Base-by-base conservation (phyloP, 2,797 vertebrate genomes). In the Hydrolagus colliei region DNA sequence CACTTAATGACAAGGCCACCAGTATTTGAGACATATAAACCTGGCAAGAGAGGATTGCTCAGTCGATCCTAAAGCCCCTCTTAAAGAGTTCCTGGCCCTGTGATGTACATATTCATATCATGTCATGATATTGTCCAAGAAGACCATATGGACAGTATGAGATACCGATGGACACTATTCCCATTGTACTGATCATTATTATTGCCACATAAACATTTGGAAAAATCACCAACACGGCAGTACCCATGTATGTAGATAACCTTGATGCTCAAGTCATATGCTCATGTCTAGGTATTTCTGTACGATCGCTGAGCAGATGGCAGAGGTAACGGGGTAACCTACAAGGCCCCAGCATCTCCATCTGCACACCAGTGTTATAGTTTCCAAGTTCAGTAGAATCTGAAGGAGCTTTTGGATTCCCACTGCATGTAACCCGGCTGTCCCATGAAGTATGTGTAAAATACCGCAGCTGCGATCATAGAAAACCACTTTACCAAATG, bases 401-500 rank as follows among this genome's bases (percentile, higher is more conserved):
- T 0, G 92, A 92, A 86, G 95, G 89, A 12, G 94, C 97, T 97
- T 99, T 95, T 2, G 97, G 97, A 86, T 97, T 90, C 0, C 98
- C 98, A 1, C 93, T 59, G 62, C 94, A 99, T 91, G 99, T 97
- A 89, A 98, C 97, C 27, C 1, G 27, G 27, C 90, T 98, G 98
- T 4, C 98, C 98, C 97, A 99, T 99, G 92, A 99, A 99, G 91
- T 99, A 97, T 0, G 98, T 99, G 86, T 98, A 99, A 93, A 99
- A 99, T 63, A 99, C 96, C 0, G 95, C 96, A 91, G 97, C 93
- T 0, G 97, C 95, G 52, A 98, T 97, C 89, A 97, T 95, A 0
- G 98, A 96, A 89, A 99, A 98, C 98, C 98, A 99, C 0, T 97
- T 99, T 86, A 99, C 88, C 32, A 99, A 94, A 91, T 99, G 97